phyloP scores from a whole-genome alignment of 2,797 vertebrate genomes.

The Potorous gilbertii region DNA sequence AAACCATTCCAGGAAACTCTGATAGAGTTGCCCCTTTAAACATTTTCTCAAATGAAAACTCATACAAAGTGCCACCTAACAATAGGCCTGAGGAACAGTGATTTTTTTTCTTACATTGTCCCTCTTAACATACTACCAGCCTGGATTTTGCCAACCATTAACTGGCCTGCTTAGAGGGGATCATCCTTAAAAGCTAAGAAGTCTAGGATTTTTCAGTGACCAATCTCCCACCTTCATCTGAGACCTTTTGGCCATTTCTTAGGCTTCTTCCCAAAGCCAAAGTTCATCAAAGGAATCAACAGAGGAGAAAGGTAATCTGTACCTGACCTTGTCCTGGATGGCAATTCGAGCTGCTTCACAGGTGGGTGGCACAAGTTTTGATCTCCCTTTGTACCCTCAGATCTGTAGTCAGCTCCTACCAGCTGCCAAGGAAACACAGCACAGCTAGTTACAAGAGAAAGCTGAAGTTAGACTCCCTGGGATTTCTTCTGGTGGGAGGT shows the following conservation, averaged over 20 bases:
- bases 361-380: slow-evolving; percentile 81
- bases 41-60: slow-evolving; percentile 44
- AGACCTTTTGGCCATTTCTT: slow-evolving; percentile 62
- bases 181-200: slow-evolving; percentile 44
- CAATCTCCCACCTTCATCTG: slow-evolving; percentile 19
- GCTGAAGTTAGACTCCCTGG: slow-evolving; percentile 39
- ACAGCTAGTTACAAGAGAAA: slow-evolving; percentile 41
- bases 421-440: slow-evolving; percentile 16
- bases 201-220: slow-evolving; percentile 1
- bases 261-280: slow-evolving; percentile 63
- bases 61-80: neutral
- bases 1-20: neutral
- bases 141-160: neutral
- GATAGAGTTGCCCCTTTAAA: slow-evolving; percentile 4
- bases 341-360: slow-evolving; percentile 88
- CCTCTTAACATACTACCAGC: neutral
- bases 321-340: slow-evolving; percentile 86
- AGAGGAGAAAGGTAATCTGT: slow-evolving; percentile 67
- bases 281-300: slow-evolving; percentile 59
- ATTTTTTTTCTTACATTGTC: slow-evolving; percentile 44
- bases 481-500: slow-evolving; percentile 60
- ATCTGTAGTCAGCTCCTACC: neutral
- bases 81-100: slow-evolving; percentile 6
- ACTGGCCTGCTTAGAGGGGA: slow-evolving; percentile 29
- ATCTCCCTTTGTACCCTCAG: neutral